These are phyloP conservation scores for Trichogramma pretiosum DNA, from an alignment of 1,140 invertebrate genomes.

Conservation along the genomic window DNA sequence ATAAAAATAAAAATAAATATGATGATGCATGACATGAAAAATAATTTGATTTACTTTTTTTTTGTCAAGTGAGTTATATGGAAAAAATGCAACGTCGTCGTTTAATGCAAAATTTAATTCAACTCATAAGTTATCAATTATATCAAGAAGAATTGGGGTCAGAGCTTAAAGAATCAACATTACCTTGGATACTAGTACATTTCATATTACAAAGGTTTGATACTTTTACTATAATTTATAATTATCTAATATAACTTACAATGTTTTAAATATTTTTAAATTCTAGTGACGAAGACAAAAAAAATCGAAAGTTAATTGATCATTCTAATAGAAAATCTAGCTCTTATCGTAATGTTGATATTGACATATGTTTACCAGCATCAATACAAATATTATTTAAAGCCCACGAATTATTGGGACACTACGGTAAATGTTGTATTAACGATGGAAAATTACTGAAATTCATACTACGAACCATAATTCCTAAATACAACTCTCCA, in stretches of 20 bases:
- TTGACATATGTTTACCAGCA: slow-evolving; percentile 57
- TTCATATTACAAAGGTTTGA: slow-evolving; percentile 61
- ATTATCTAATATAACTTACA: too few species aligned
- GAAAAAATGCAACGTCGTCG: slow-evolving; percentile 49
- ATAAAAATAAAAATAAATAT: too few species aligned
- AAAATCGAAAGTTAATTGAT: not conserved
- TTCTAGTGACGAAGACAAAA: slow-evolving; percentile 35
- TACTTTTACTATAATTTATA: too few species aligned
- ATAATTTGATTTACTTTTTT: not conserved
- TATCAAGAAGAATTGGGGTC: slow-evolving; percentile 58
- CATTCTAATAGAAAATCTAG: slow-evolving; percentile 31
- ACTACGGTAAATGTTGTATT: slow-evolving; percentile 65
- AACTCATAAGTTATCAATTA: slow-evolving; percentile 64
- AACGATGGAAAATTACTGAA: slow-evolving; percentile 68
- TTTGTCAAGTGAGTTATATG: slow-evolving; percentile 41
- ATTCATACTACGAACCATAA: slow-evolving; percentile 65
- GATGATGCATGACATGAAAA: too few species aligned
- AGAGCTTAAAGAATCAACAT: slow-evolving; percentile 56
- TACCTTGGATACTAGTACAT: slow-evolving; percentile 80
- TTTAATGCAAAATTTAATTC: slow-evolving; percentile 66
- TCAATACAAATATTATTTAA: slow-evolving; percentile 72
- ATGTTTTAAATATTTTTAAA: slow-evolving; percentile 9
- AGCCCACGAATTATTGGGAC: slow-evolving; percentile 77
- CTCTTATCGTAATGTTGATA: too few species aligned
- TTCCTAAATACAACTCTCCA: slow-evolving; percentile 56